Conservation (phyloP, 2,888 invertebrate species). For the Anorthoa munda region DNA sequence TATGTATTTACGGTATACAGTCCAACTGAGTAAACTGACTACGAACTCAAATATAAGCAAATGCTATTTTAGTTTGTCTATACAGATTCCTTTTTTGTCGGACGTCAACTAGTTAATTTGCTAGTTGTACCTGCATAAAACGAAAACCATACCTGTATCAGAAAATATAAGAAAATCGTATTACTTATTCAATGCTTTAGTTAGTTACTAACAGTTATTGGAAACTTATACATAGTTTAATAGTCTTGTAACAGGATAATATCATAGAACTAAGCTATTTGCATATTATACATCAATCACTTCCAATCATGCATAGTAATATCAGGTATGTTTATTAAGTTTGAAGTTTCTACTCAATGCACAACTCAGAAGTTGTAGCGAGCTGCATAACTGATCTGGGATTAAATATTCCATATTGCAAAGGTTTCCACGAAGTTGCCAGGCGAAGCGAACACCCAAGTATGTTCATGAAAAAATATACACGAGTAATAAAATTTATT, state of each 20-base stretch:
- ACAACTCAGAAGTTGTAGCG: slow-evolving; percentile 43
- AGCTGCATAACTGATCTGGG: slow-evolving; percentile 57
- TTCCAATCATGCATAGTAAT: slow-evolving; percentile 35
- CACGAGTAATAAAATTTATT: slow-evolving; percentile 30
- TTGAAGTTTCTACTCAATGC: slow-evolving; percentile 47
- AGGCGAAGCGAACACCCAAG: slow-evolving; percentile 30
- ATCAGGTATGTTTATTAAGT: slow-evolving; percentile 51
- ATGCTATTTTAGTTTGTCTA: neutral
- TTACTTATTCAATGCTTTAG: too few species aligned
- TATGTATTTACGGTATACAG: neutral
- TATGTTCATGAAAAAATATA: slow-evolving; percentile 39
- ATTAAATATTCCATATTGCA: slow-evolving; percentile 61
- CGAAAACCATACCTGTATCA: too few species aligned
- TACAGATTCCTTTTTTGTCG: neutral
- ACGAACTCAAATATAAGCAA: neutral
- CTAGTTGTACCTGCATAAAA: neutral
- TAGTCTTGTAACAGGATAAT: neutral
- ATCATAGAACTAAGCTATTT: slow-evolving; percentile 1
- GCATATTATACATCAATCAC: slow-evolving; percentile 40
- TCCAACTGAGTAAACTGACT: neutral
- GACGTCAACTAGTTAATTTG: neutral
- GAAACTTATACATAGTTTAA: neutral
- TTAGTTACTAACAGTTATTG: neutral
- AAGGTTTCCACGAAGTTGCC: slow-evolving; percentile 49
- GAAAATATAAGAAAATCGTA: neutral